These are phyloP conservation scores for Peromyscus polionotus DNA, from an alignment of 2,113 vertebrate genomes.

Conservation along the genomic window DNA sequence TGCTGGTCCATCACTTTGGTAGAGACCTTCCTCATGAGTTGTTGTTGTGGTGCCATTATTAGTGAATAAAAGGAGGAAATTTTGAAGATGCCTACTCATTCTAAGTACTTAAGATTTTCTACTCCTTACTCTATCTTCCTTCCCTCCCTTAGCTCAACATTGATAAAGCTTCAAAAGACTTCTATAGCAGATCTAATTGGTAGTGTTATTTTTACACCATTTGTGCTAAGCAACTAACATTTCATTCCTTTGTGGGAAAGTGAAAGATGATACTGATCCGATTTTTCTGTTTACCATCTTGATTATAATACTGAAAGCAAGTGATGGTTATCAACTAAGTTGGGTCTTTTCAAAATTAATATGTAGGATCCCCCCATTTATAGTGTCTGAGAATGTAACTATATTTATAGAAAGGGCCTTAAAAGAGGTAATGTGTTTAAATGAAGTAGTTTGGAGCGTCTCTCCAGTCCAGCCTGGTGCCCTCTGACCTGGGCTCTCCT, in stretches of 20 bases:
- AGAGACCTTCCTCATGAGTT: background rate
- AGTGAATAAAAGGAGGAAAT: background rate
- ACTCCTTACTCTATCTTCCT: background rate
- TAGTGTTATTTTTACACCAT: background rate
- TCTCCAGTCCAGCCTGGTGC: conserved; percentile 73
- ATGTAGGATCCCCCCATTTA: too few relatives aligned
- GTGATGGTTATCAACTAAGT: background rate
- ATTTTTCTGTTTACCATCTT: background rate
- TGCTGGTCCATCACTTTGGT: background rate
- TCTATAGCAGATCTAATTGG: background rate
- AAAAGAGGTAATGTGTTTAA: too few relatives aligned
- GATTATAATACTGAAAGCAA: background rate
- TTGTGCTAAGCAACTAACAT: background rate
- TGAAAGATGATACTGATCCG: background rate
- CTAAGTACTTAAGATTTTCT: background rate
- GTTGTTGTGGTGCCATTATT: background rate
- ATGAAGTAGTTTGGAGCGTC: conserved; percentile 17
- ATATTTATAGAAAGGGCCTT: background rate
- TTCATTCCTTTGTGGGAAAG: background rate
- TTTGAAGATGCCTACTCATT: background rate
- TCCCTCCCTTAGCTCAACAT: background rate
- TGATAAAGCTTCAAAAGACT: background rate
- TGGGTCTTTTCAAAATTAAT: background rate
- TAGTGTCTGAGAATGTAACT: background rate
- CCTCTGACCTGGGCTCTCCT: conserved; percentile 81